A percentile compares a stretch with the other conserved stretches of the same genome.
phyloP scores from a whole-genome alignment of 2,113 vertebrate species.

The Hemiscyllium ocellatum region DNA sequence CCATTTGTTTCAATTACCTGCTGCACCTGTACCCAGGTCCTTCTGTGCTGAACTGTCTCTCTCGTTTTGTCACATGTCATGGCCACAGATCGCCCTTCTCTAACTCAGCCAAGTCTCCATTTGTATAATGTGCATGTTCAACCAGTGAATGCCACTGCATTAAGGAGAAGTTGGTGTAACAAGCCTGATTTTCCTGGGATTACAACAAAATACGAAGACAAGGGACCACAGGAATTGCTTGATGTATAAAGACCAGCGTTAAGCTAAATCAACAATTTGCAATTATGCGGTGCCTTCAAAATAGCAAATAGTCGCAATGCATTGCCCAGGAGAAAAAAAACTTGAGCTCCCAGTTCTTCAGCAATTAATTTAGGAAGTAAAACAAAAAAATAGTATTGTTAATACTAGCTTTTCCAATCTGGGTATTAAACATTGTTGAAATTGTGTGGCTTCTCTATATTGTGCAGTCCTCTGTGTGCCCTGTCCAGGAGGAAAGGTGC shows the following conservation, averaged over 20 bases:
- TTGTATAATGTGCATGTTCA: background rate
- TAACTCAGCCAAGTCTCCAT: background rate
- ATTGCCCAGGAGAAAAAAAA: background rate
- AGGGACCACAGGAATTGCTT: background rate
- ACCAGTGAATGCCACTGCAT: background rate
- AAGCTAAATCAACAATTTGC: background rate
- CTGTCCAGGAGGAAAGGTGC: background rate
- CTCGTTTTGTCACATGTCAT: background rate
- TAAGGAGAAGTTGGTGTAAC: background rate
- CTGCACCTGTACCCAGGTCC: no score
- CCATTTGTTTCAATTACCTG: no score
- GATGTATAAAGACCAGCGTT: background rate
- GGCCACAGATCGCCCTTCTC: background rate
- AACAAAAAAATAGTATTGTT: background rate
- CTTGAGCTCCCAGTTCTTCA: background rate
- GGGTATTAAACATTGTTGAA: background rate
- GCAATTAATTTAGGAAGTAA: background rate
- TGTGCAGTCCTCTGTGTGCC: background rate
- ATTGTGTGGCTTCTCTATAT: background rate
- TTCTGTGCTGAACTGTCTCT: background rate
- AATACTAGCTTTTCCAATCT: background rate
- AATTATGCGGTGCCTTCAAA: background rate
- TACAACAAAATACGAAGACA: background rate
- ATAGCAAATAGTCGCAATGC: background rate
- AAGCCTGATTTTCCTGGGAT: background rate